Evolutionary conservation across 2,797 vertebrate genomes (phyloP).

Genomic region (Zenarchopterus dispar): DNA sequence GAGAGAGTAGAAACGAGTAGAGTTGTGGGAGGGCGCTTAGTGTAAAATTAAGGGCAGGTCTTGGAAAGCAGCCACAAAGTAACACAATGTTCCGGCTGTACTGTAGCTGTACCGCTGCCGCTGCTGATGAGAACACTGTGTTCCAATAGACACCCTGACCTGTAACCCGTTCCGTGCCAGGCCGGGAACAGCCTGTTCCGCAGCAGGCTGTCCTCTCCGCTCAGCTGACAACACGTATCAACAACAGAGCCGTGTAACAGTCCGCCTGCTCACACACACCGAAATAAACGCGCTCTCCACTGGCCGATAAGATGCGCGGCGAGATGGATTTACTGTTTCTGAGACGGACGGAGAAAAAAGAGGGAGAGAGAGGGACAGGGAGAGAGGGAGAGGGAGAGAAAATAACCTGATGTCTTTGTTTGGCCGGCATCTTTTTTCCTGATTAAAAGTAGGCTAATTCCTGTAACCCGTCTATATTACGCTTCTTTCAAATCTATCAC

Average conservation of each 20-base stretch:
- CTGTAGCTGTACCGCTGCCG: constrained; percentile 84
- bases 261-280: constrained; percentile 10
- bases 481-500: no score
- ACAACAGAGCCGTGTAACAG: constrained; percentile 36
- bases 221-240: constrained; percentile 66
- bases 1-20: constrained; percentile 25
- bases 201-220: constrained; percentile 68
- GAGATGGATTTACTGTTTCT: constrained; percentile 43
- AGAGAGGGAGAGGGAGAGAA: no score
- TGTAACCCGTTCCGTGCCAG: constrained; percentile 85
- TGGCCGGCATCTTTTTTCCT: no score
- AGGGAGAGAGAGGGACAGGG: no score
- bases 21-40: constrained; percentile 78
- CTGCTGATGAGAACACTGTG: constrained; percentile 88
- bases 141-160: constrained; percentile 88
- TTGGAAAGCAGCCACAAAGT: constrained; percentile 88
- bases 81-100: constrained; percentile 91
- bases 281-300: constrained; percentile 39
- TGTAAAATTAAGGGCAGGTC: constrained; percentile 85
- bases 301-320: constrained; percentile 44
- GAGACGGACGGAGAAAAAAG: constrained; percentile 18
- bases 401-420: no score
- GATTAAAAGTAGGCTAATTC: no score
- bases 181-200: constrained; percentile 82
- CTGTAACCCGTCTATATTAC: no score